Conservation (phyloP, 2,888 invertebrate species). For the Synanthedon vespiformis region DNA sequence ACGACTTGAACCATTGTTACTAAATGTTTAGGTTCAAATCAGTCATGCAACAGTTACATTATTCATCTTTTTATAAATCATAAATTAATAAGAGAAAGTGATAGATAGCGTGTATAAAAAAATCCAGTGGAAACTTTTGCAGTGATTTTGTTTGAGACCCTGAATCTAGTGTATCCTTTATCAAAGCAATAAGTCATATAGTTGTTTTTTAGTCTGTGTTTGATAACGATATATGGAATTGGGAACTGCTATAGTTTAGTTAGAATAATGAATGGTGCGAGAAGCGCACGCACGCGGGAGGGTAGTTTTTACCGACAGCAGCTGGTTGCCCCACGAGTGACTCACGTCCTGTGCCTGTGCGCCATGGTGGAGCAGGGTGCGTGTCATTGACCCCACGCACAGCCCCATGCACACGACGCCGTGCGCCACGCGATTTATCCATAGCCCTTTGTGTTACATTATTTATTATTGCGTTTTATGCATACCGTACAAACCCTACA, state of each 20-base stretch:
- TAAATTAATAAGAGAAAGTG: no score
- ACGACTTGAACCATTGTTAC: no score
- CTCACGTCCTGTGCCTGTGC: slow-evolving; percentile 51
- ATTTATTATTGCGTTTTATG: slow-evolving; percentile 51
- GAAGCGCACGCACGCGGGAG: slow-evolving; percentile 34
- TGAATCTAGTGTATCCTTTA: no score
- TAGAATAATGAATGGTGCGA: slow-evolving; percentile 23
- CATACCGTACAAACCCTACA: slow-evolving; percentile 31
- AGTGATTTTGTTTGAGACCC: no score
- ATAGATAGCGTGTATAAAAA: no score
- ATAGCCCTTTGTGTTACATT: slow-evolving; percentile 59
- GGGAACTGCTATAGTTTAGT: slow-evolving; percentile 23
- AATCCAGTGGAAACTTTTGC: no score
- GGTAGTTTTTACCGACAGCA: slow-evolving; percentile 65
- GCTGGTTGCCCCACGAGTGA: slow-evolving; percentile 68
- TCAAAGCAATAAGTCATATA: no score
- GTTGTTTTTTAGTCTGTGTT: no score
- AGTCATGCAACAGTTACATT: no score
- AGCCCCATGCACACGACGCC: slow-evolving; percentile 44
- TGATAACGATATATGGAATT: slow-evolving; percentile 12
- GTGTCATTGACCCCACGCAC: slow-evolving; percentile 65
- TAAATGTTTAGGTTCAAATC: no score
- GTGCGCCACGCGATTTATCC: slow-evolving; percentile 50
- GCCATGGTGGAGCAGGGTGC: slow-evolving; percentile 60
- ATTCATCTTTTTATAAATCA: no score